Conservation (phyloP, 2,113 vertebrate genomes). For the Danionella cerebrum region DNA sequence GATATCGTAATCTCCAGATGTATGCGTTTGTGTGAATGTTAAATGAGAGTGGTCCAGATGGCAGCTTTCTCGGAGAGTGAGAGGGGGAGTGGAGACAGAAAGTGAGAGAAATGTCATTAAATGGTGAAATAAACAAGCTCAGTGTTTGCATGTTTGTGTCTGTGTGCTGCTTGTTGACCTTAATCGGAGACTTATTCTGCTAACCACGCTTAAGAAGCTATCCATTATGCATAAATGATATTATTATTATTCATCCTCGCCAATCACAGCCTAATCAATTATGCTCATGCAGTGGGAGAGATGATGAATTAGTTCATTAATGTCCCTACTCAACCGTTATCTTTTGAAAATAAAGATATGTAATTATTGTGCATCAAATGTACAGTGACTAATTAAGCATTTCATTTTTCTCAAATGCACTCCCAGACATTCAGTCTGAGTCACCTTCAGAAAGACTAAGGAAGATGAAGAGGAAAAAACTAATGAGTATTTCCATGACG, state of each 20-base stretch:
- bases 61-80: conserved; percentile 22
- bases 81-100: not conserved
- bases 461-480: not conserved
- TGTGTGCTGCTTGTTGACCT: conserved; percentile 39
- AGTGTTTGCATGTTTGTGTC: not conserved
- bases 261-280: conserved; percentile 22
- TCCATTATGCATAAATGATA: conserved; percentile 36
- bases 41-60: conserved; percentile 35
- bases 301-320: conserved; percentile 1
- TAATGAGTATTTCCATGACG: not conserved
- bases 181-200: conserved; percentile 43
- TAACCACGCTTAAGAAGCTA: conserved; percentile 43
- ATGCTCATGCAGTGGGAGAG: not conserved
- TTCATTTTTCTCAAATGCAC: not conserved
- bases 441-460: not conserved
- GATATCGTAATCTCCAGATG: conserved; percentile 24
- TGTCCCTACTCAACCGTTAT: not conserved
- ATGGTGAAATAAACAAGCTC: conserved; percentile 2
- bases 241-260: conserved; percentile 6
- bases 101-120: not conserved
- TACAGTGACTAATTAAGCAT: not conserved
- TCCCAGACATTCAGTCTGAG: not conserved
- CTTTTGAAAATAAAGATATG: not conserved
- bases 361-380: conserved; percentile 3
- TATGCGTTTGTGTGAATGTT: conserved; percentile 6